phyloP scores from a whole-genome alignment of 2,113 vertebrate genomes.

The Trogon surrucura region DNA sequence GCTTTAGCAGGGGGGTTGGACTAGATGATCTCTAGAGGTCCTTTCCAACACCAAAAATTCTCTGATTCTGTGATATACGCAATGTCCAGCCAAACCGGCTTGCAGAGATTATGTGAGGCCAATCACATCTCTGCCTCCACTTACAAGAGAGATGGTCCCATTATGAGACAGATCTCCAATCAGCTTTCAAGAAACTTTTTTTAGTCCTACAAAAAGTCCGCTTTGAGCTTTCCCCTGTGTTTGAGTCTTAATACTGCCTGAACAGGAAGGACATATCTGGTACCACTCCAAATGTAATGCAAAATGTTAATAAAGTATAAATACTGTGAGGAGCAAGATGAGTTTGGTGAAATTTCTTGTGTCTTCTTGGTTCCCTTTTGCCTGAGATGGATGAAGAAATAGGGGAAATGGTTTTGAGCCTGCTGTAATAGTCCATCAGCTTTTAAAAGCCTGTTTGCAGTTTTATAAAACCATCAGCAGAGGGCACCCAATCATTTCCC shows the following conservation, averaged over 20 bases:
- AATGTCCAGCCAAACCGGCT: not conserved
- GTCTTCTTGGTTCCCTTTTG: not conserved
- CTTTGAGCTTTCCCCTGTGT: not conserved
- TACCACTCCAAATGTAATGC: not conserved
- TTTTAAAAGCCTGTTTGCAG: not conserved
- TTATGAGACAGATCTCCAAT: not conserved
- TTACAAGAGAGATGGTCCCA: rapidly evolving
- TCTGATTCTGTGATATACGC: not conserved
- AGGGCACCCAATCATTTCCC: not conserved
- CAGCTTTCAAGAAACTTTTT: not conserved
- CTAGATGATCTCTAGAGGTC: no score
- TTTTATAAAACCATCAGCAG: not conserved
- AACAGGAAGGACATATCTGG: not conserved
- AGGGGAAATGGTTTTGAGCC: not conserved
- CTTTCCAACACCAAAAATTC: no score
- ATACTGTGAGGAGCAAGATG: not conserved
- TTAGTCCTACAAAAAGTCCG: not conserved
- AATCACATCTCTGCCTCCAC: not conserved
- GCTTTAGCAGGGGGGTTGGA: no score
- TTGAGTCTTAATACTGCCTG: not conserved
- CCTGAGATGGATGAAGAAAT: not conserved
- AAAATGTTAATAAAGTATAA: not conserved
- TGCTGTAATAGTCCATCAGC: not conserved
- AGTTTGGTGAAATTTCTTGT: not conserved
- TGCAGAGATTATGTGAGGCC: not conserved